Base-by-base conservation (phyloP, 2,113 vertebrate species). In the Jacana jacana region DNA sequence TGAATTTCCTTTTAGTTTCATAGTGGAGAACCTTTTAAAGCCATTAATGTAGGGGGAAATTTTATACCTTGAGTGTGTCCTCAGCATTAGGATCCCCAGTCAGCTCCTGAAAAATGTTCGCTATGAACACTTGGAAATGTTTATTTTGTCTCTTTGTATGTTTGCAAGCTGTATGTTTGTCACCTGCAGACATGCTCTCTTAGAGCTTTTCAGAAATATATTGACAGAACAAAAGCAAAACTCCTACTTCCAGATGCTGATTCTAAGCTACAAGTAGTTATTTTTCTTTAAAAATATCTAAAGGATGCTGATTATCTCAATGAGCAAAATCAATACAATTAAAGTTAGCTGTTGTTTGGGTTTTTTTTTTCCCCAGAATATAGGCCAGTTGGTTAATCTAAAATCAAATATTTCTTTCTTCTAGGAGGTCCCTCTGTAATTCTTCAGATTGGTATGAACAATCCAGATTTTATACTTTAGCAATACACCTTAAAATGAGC, bases 251-350 rank as follows among this genome's bases (percentile, higher is more conserved):
- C 76, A 95, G 70, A 68, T 15, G 9, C 13, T 54, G 14, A 10
- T 33, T 78, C 35, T 86, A 65, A 77, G n/a, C 33, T 79, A 13
- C n/a, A 75, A 94, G 57, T 23, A 25, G 8, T 3, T 2, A 44
- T 54, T 89, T 82, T 39, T 31, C 31, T 87, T 91, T 46, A 52
- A 48, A 70, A 93, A 81, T 78, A 11, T 24, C 10, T 54, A 33
- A 89, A 75, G 49, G 13, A 61, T 51, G 23, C 30, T 44, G 33
- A 81, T 72, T 24, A 88, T 55, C 44, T 60, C 40, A 39, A 22
- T 69, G n/a, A 91, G 17, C 9, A 89, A 95, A 92, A 94, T 83
- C 39, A 61, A 51, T 92, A 64, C 39, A 68, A 40, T 60, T 88
- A 37, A 46, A 65, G 6, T 13, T 6, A 35, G 13, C n/a, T n/a